Evolutionary conservation across 2,113 vertebrate species (phyloP).

Genomic region (Camelus dromedarius): DNA sequence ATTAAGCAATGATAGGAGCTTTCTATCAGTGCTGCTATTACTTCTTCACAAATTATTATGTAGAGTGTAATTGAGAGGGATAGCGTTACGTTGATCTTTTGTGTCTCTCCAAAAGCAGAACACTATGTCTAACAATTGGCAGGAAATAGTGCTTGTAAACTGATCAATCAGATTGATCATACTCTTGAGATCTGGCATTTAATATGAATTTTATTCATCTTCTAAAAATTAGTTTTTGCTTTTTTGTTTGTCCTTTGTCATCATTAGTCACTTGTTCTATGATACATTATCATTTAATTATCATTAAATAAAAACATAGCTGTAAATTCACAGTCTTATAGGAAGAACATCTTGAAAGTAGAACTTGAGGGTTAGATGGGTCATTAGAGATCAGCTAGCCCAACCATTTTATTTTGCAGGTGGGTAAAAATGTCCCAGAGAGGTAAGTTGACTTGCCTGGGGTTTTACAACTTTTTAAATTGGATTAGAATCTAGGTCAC

Average conservation of each 20-base stretch:
- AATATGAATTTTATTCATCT: constrained; percentile 55
- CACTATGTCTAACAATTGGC: background rate
- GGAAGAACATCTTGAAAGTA: constrained; percentile 60
- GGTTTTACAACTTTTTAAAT: constrained; percentile 17
- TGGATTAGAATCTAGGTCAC: constrained; percentile 19
- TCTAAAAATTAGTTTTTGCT: constrained; percentile 27
- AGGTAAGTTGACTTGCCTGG: background rate
- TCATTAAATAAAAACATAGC: constrained; percentile 53
- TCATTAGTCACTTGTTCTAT: constrained; percentile 71
- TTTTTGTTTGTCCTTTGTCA: constrained; percentile 52
- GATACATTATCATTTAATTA: constrained; percentile 62
- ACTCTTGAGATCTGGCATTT: background rate
- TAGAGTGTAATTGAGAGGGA: background rate
- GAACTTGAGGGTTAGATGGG: constrained; percentile 36
- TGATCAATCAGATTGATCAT: constrained; percentile 15
- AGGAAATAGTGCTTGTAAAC: background rate
- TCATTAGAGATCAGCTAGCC: background rate
- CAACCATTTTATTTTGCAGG: constrained; percentile 22
- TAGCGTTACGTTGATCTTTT: constrained; percentile 10
- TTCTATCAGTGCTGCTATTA: background rate
- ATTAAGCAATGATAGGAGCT: background rate
- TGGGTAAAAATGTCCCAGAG: background rate
- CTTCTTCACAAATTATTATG: constrained; percentile 28
- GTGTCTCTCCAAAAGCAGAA: background rate
- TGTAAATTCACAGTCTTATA: background rate